Percentiles rank a stretch among this genome's conserved stretches.
Conservation (phyloP, 2,888 invertebrate species). For the Drosophila paucipuncta region DNA sequence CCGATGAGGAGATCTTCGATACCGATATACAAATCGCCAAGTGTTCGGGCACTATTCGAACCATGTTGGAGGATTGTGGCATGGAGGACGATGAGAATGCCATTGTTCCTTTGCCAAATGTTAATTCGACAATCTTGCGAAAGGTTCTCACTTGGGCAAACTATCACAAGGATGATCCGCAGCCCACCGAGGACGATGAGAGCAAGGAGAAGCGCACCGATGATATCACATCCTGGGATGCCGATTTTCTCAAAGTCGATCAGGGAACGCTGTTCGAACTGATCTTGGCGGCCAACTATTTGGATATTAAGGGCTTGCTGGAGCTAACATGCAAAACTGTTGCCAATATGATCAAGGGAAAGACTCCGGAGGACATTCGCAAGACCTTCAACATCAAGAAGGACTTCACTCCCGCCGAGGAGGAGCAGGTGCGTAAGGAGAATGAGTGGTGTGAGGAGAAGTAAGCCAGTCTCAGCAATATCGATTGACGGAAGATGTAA, state of each 20-base stretch:
- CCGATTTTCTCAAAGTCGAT: slow-evolving; percentile 69
- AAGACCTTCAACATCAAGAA: slow-evolving; percentile 72
- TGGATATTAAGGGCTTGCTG: slow-evolving; percentile 68
- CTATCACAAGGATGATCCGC: slow-evolving; percentile 69
- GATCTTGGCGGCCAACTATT: slow-evolving; percentile 68
- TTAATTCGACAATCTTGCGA: slow-evolving; percentile 70
- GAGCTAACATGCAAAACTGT: slow-evolving; percentile 73
- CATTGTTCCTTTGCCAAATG: slow-evolving; percentile 71
- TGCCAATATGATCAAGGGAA: slow-evolving; percentile 75
- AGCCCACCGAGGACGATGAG: slow-evolving; percentile 69
- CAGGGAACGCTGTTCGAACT: slow-evolving; percentile 71
- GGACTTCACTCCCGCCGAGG: slow-evolving; percentile 70
- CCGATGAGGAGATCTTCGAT: slow-evolving; percentile 71
- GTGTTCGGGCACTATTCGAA: slow-evolving; percentile 73
- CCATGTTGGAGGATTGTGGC: slow-evolving; percentile 74
- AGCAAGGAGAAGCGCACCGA: slow-evolving; percentile 74
- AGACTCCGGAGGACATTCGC: slow-evolving; percentile 72
- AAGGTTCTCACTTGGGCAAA: slow-evolving; percentile 70
- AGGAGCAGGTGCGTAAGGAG: slow-evolving; percentile 74
- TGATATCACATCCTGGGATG: slow-evolving; percentile 71
- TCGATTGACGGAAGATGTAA: not conserved
- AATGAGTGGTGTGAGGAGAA: slow-evolving; percentile 76
- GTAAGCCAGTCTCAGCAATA: slow-evolving; percentile 20
- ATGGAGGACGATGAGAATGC: slow-evolving; percentile 75
- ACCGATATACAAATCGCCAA: slow-evolving; percentile 74